phyloP scores from a whole-genome alignment of 2,113 vertebrate species.

The Syrmaticus mikado region DNA sequence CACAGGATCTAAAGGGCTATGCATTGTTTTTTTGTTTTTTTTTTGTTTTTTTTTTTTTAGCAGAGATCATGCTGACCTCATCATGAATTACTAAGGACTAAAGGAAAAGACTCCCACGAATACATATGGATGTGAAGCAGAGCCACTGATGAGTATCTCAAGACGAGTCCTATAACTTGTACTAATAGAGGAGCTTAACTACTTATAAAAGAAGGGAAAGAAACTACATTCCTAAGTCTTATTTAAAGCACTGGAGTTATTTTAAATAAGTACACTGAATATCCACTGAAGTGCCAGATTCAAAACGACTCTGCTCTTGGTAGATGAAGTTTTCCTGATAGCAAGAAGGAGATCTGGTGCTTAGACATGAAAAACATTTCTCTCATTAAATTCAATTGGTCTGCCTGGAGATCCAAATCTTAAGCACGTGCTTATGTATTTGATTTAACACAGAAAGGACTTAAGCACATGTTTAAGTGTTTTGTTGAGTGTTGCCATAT shows the following conservation, averaged over 20 bases:
- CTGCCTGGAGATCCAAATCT: conserved; percentile 49
- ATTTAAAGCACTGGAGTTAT: background rate
- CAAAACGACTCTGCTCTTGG: background rate
- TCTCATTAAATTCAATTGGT: conserved; percentile 38
- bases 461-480: conserved; percentile 63
- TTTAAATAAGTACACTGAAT: background rate
- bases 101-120: background rate
- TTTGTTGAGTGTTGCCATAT: conserved; percentile 67
- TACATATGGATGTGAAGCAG: background rate
- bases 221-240: background rate
- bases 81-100: background rate
- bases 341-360: conserved; percentile 17
- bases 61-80: background rate
- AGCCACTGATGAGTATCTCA: background rate
- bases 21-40: background rate
- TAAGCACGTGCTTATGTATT: conserved; percentile 52
- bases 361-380: conserved; percentile 38
- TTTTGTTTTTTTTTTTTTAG: background rate
- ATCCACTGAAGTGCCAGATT: background rate
- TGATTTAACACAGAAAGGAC: conserved; percentile 63
- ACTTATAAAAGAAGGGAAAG: background rate
- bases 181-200: background rate
- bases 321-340: conserved; percentile 35
- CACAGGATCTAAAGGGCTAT: background rate
- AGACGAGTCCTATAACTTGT: background rate